Base-by-base conservation (phyloP, 2,888 invertebrate species). In the Boloria euphrosyne region DNA sequence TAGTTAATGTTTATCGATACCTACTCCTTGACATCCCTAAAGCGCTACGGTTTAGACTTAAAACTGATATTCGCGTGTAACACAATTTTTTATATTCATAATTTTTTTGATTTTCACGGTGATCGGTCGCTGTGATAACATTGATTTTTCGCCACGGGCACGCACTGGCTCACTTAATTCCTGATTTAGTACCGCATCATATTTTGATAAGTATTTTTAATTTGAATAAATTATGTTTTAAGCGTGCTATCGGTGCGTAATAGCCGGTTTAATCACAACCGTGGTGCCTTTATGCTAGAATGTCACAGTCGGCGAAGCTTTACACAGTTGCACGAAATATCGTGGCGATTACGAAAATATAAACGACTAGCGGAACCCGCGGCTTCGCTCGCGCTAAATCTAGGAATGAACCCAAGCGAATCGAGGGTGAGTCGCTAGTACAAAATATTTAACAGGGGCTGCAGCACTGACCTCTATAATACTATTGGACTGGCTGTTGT, bases 141-240 rank as follows among this genome's bases (percentile, higher is more conserved):
- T 89, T 84, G 84, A 82, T 87, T 84, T 84, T 78, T 80, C 71
- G 77, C 71, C 70, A 70, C 69, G 72, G 54, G 75, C 91, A 92
- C 91, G 91, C 91, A 92, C 90, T 80, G 75, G 74, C 82, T 90
- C 86, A 91, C 90, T 92, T 92, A 89, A 89, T 87, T 88, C 81
- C 79, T 90, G 89, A 92, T 90, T 91, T 91, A 91, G 81, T 81
- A 90, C 90, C 91, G 90, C 90, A 92, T 92, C 92, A 90, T 87
- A 90, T 86, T 90, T 87, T 89, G 91, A 91, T 91, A 91, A 92
- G 90, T 92, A 90, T 91, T 92, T 92, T 92, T 92, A 92, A 92
- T 91, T 91, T 92, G 92, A 92, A 92, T 92, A 92, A 90, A 92
- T 92, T 92, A 92, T 90, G 86, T 90, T 90, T 90, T 88, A 88